Percentiles rank a stretch among this genome's conserved stretches.
Evolutionary conservation across 2,113 vertebrate genomes (phyloP).

Genomic region (Tachysurus vachellii): DNA sequence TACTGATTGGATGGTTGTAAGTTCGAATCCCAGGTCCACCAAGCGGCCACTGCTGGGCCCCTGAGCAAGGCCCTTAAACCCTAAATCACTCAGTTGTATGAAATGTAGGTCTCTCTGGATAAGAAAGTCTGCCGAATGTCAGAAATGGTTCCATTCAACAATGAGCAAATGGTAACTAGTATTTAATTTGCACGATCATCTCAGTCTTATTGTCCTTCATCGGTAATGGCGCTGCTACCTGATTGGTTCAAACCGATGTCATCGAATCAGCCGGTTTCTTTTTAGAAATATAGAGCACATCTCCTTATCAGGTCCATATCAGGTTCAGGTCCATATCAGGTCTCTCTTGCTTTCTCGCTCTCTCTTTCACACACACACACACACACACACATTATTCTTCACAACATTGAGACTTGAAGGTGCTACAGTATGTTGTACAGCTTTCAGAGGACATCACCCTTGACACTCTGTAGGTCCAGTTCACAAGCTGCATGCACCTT

Average conservation of each 20-base stretch:
- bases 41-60: no score
- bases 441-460: neutral
- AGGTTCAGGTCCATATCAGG: conserved; percentile 36
- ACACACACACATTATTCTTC: neutral
- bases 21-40: no score
- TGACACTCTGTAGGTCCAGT: neutral
- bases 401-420: no score
- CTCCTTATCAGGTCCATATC: conserved; percentile 52
- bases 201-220: conserved; percentile 21
- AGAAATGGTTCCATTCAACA: no score
- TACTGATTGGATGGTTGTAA: no score
- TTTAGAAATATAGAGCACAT: conserved; percentile 57
- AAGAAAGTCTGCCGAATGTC: no score
- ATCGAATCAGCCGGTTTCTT: conserved; percentile 54
- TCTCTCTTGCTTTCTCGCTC: neutral
- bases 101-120: no score
- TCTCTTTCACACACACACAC: neutral
- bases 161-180: no score
- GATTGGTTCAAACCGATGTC: conserved; percentile 55
- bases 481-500: neutral
- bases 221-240: conserved; percentile 50
- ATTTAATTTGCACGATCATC: neutral
- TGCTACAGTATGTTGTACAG: neutral
- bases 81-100: no score
- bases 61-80: no score